Conservation (phyloP, 2,113 vertebrate species). For the Rhineura floridana region DNA sequence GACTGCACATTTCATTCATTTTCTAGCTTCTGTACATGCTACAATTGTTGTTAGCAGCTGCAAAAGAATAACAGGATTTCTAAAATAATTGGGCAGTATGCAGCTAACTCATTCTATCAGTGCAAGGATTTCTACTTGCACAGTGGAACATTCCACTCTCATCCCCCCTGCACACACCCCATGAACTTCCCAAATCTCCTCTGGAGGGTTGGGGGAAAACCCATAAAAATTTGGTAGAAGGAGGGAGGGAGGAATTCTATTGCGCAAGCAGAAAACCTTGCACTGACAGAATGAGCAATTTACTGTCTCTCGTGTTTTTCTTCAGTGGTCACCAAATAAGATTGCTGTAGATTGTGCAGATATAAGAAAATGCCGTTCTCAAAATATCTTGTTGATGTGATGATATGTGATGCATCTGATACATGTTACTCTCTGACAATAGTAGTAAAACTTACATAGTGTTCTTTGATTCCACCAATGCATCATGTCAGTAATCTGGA, state of each 20-base stretch:
- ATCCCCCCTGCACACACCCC: too few species aligned
- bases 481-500: not conserved
- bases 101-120: too few species aligned
- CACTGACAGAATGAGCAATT: too few species aligned
- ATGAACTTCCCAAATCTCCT: too few species aligned
- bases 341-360: not conserved
- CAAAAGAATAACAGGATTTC: not conserved
- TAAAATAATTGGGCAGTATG: not conserved
- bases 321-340: not conserved
- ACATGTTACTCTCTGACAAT: not conserved
- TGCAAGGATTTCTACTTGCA: too few species aligned
- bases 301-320: too few species aligned
- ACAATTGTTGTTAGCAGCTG: not conserved
- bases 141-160: too few species aligned
- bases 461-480: not conserved
- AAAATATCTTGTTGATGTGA: not conserved
- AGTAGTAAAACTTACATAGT: not conserved
- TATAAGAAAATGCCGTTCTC: not conserved
- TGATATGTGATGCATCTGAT: not conserved
- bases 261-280: too few species aligned
- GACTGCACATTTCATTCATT: not conserved
- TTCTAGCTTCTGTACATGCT: not conserved
- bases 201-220: too few species aligned
- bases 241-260: too few species aligned
- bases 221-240: too few species aligned